These are phyloP conservation scores for Danio rerio DNA, from an alignment of 2,113 vertebrate species.

Conservation along the genomic window GRCz12tu NC_133194.1:46061001-46061500, in stretches of 20 bases:
- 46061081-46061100: background rate
- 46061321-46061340: constrained; percentile 42
- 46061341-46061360: constrained; percentile 47
- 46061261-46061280: constrained; percentile 55
- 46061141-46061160: no score
- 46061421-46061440: constrained; percentile 29
- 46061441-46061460: background rate
- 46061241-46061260: constrained; percentile 34
- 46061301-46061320: constrained; percentile 59
- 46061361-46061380: constrained; percentile 33
- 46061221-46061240: background rate
- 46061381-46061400: background rate
- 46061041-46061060: background rate
- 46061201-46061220: background rate
- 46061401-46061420: background rate
- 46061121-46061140: background rate
- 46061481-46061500: constrained; percentile 58
- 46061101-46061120: background rate
- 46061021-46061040: background rate
- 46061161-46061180: no score
- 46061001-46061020: background rate
- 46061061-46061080: no score
- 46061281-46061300: constrained; percentile 61
- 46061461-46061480: constrained; percentile 51
- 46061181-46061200: background rate